Conservation (phyloP, 2,888 invertebrate species). For the Rhagium mordax region DNA sequence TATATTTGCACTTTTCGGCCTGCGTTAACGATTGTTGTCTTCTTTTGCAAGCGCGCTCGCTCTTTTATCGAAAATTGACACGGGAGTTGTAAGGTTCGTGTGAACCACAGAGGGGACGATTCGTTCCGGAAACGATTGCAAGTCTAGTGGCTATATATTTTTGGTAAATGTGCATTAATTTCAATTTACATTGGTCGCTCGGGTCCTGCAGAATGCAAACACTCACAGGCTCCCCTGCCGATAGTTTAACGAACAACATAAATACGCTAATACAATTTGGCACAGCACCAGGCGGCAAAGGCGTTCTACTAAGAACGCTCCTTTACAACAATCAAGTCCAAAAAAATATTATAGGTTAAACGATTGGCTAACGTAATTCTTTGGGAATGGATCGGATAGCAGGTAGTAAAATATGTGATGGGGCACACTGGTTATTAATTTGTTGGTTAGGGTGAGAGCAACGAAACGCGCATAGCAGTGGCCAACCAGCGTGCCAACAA, state of each 20-base stretch:
- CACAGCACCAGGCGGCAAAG: no score
- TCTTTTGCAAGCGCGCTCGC: neutral
- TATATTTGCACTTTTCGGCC: neutral
- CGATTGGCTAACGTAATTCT: neutral
- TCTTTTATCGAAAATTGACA: neutral
- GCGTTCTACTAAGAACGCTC: no score
- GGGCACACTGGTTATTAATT: slow-evolving; percentile 65
- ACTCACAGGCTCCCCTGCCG: no score
- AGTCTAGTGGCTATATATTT: no score
- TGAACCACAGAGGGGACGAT: neutral
- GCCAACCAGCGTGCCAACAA: slow-evolving; percentile 98
- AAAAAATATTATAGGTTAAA: neutral
- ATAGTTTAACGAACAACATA: no score
- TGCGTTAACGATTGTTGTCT: neutral
- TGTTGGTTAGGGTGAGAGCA: slow-evolving; percentile 85
- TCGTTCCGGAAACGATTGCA: no score
- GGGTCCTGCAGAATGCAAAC: no score
- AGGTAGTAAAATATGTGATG: slow-evolving; percentile 41
- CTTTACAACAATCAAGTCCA: neutral
- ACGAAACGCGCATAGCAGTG: slow-evolving; percentile 95
- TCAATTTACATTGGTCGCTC: no score
- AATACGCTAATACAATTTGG: no score
- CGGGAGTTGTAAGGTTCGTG: neutral
- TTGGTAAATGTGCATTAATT: no score
- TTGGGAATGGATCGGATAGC: slow-evolving; percentile 48